A percentile compares a stretch with the other conserved stretches of the same genome.
phyloP scores from a whole-genome alignment of 2,888 invertebrate genomes.

The Sesamia inferens region DNA sequence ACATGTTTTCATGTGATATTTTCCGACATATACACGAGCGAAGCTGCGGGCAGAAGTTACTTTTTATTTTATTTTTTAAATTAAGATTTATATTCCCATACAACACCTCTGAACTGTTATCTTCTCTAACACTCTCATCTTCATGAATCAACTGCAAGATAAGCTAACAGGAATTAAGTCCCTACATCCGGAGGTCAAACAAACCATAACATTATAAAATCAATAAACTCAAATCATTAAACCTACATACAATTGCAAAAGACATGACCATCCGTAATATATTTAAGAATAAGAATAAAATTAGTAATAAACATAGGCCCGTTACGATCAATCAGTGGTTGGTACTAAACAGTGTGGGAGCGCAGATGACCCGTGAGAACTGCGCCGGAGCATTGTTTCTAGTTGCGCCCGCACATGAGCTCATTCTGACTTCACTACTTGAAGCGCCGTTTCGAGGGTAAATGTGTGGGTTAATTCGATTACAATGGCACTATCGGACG shows the following conservation, averaged over 20 bases:
- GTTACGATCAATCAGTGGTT: constrained; percentile 84
- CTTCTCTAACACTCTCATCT: too few relatives aligned
- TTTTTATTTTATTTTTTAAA: too few relatives aligned
- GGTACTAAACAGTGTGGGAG: constrained; percentile 82
- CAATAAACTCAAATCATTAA: constrained; percentile 15
- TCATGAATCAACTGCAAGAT: neutral
- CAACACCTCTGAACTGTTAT: too few relatives aligned
- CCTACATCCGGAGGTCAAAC: constrained; percentile 8
- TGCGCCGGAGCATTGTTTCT: constrained; percentile 77
- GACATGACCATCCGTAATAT: constrained; percentile 19
- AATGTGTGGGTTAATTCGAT: constrained; percentile 63
- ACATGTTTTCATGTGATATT: too few relatives aligned
- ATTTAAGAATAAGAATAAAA: constrained; percentile 63
- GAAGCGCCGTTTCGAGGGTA: constrained; percentile 54
- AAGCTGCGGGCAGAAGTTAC: too few relatives aligned
- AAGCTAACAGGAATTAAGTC: neutral
- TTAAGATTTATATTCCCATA: too few relatives aligned
- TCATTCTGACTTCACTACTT: constrained; percentile 71
- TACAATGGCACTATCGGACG: constrained; percentile 51
- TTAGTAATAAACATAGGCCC: constrained; percentile 73
- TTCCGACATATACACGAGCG: too few relatives aligned
- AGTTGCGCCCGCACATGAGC: constrained; percentile 77
- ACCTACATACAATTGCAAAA: constrained; percentile 31
- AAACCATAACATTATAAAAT: constrained; percentile 10
- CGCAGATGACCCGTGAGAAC: constrained; percentile 83